These are phyloP conservation scores for Bovichtus variegatus DNA, from an alignment of 2,797 vertebrate species.

Conservation along the genomic window DNA sequence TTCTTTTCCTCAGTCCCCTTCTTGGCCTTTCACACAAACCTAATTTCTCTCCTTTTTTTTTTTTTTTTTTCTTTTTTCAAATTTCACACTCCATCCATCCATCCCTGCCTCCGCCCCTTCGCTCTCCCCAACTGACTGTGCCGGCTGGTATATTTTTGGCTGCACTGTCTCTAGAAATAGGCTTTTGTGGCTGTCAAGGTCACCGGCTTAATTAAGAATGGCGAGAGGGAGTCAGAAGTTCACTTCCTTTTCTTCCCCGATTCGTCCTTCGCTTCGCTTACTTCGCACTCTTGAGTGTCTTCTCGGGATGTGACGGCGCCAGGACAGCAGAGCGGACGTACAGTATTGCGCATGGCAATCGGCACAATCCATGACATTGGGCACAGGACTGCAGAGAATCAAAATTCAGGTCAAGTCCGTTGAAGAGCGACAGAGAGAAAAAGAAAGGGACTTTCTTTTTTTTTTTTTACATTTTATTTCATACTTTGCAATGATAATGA, in stretches of 20 bases:
- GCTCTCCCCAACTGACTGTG: constrained; percentile 63
- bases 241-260: constrained; percentile 27
- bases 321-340: constrained; percentile 3
- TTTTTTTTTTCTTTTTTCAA: constrained; percentile 11
- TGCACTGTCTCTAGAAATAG: constrained; percentile 72
- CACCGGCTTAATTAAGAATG: constrained; percentile 84
- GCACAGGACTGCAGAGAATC: constrained; percentile 42
- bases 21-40: constrained; percentile 75
- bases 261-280: constrained; percentile 8
- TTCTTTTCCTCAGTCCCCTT: constrained; percentile 48
- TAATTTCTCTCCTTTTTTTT: constrained; percentile 51
- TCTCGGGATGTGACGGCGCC: not conserved
- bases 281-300: not conserved
- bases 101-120: constrained; percentile 12
- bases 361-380: constrained; percentile 6
- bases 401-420: constrained; percentile 69
- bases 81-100: constrained; percentile 40
- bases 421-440: constrained; percentile 39
- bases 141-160: constrained; percentile 77
- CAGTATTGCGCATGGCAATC: constrained; percentile 1
- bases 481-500: constrained; percentile 77
- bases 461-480: constrained; percentile 50
- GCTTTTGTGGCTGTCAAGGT: constrained; percentile 76
- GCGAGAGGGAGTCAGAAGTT: constrained; percentile 70
- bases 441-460: constrained; percentile 36